phyloP scores from a whole-genome alignment of 2,888 invertebrate genomes.

The Lochmaea crataegi region DNA sequence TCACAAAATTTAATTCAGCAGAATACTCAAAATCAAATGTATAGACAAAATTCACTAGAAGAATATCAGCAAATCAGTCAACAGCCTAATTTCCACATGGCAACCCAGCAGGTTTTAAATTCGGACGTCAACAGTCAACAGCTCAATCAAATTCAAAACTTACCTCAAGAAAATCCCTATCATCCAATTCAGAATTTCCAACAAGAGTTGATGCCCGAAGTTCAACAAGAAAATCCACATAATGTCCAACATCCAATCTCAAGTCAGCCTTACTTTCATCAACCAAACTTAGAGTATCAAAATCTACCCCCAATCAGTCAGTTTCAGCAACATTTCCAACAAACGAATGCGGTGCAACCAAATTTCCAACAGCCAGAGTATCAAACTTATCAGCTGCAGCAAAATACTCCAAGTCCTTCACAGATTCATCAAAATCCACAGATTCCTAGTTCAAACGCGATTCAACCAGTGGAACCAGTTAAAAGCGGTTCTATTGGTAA shows the following conservation, averaged over 20 bases:
- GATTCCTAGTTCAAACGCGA: background rate
- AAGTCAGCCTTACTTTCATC: background rate
- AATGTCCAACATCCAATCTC: background rate
- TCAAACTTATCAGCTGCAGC: background rate
- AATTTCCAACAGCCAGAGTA: background rate
- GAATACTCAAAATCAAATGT: conserved; percentile 2
- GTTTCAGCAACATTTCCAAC: background rate
- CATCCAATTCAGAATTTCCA: conserved; percentile 1
- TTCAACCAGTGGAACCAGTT: background rate
- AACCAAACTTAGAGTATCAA: background rate
- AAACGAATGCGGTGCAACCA: background rate
- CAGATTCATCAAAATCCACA: conserved; percentile 4
- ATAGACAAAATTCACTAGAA: background rate
- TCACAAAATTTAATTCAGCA: background rate
- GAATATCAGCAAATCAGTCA: background rate
- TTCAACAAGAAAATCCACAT: background rate
- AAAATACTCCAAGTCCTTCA: background rate
- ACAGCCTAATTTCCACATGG: background rate
- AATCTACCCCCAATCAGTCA: background rate
- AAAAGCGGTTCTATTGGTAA: background rate
- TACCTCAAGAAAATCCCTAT: background rate
- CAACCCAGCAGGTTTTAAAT: conserved; percentile 1
- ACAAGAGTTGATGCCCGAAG: background rate
- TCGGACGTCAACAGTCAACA: background rate
- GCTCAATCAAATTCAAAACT: background rate